These are phyloP conservation scores for Drosophila trapezifrons DNA, from an alignment of 1,140 invertebrate species.

Conservation along the genomic window DNA sequence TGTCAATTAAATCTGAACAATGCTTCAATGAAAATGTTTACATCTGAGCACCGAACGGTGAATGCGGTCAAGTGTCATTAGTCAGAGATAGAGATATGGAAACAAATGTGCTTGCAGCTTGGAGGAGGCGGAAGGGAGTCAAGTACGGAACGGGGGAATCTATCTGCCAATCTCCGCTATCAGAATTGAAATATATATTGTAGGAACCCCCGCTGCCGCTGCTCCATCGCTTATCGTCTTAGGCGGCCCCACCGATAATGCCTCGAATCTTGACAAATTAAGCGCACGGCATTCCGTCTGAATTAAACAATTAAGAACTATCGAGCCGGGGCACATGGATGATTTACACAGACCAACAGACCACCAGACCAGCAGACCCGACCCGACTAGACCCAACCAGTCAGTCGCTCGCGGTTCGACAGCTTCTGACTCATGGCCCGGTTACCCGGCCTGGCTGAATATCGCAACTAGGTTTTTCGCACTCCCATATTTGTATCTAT, in stretches of 20 bases:
- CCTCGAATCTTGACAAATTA: constrained; percentile 53
- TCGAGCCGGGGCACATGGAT: constrained; percentile 9
- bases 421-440: constrained; percentile 33
- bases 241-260: constrained; percentile 35
- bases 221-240: constrained; percentile 33
- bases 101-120: neutral
- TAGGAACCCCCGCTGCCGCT: constrained; percentile 28
- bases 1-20: constrained; percentile 64
- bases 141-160: constrained; percentile 6
- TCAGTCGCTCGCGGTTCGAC: constrained; percentile 18
- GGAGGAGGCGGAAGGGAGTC: constrained; percentile 6
- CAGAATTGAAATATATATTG: constrained; percentile 13
- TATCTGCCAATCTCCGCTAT: constrained; percentile 46
- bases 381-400: constrained; percentile 22
- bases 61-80: constrained; percentile 59
- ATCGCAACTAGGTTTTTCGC: constrained; percentile 34
- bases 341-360: constrained; percentile 16
- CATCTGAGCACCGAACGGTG: constrained; percentile 8
- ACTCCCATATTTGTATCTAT: constrained; percentile 35
- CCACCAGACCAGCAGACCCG: constrained; percentile 1
- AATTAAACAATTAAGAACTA: constrained; percentile 51
- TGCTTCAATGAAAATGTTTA: constrained; percentile 49
- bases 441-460: constrained; percentile 8
- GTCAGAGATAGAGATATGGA: constrained; percentile 26
- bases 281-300: constrained; percentile 34